These are phyloP conservation scores for Julus scanicus DNA, from an alignment of 2,888 invertebrate genomes.

Conservation along the genomic window DNA sequence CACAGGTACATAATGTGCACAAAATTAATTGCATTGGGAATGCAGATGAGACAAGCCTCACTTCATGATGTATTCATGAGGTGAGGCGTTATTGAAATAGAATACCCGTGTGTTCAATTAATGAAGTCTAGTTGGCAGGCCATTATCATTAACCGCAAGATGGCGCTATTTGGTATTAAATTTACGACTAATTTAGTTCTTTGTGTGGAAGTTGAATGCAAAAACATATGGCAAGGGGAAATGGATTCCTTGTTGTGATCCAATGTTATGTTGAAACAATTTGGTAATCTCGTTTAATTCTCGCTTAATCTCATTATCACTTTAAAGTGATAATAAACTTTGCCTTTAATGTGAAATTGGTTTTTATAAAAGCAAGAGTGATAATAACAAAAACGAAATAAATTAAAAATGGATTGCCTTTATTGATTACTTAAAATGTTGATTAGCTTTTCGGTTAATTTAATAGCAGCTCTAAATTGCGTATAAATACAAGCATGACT, in stretches of 20 bases:
- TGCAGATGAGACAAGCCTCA: neutral
- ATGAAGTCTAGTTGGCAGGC: neutral
- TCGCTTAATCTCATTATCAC: too few species aligned
- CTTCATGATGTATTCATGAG: neutral
- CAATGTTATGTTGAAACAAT: too few species aligned
- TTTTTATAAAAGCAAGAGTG: neutral
- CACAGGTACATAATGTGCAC: neutral
- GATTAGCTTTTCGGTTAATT: neutral
- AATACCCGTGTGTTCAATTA: neutral
- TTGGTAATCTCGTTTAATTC: too few species aligned
- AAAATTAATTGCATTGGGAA: conserved; percentile 5
- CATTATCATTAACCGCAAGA: neutral
- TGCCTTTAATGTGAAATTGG: neutral
- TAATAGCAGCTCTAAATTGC: neutral
- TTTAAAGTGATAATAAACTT: too few species aligned
- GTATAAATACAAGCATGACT: neutral
- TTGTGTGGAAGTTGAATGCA: neutral
- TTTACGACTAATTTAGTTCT: neutral
- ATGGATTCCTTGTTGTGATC: neutral
- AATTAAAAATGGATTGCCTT: too few species aligned
- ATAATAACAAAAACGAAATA: neutral
- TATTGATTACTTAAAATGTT: neutral
- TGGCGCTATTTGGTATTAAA: neutral
- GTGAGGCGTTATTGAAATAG: neutral
- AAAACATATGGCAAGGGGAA: neutral